Evolutionary conservation across 2,888 invertebrate species (phyloP), one percentile per base, ranked within the genome.

Genomic region (Melikaiella ostensackeni): DNA sequence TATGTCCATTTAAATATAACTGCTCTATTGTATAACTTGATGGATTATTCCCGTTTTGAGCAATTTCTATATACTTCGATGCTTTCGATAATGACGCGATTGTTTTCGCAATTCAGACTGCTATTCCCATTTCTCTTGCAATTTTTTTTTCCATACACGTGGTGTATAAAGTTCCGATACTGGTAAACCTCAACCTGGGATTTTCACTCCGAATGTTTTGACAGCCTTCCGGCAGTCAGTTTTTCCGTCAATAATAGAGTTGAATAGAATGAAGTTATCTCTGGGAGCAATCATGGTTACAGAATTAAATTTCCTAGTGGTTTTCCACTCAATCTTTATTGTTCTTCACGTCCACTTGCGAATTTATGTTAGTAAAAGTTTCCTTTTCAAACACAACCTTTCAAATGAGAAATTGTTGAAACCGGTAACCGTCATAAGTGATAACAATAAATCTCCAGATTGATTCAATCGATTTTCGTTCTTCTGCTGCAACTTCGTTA

Each of bases 71-170:
- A 75, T 46, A 76, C 62, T 66, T 75, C 74, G 55, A 61, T 75
- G 70, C 77, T 64, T 73, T 50, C 66, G 57, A 59, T 80, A 80
- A 78, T 80, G 63, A 76, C 50, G 46, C 62, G 57, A 80, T 80
- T 78, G 80, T 76, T 75, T 80, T 78, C 75, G 42, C 61, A 76
- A 24, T 64, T 66, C 33, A 50, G 75, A 21, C 35, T 64, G 30
- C 11, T 38, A 74, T 75, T 63, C 75, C 75, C 75, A 74, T 73
- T 64, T 79, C 70, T 79, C 73, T 64, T 38, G 63, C 46, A 75
- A 77, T 81, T 76, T 79, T 77, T 79, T 79, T 79, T 77, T 64
- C 75, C 64, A 79, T 76, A 77, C 76, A 76, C 66, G 2, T 46
- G 16, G 42, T 27, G 27, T 73, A 64, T 61, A 62, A 79, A 81